Conservation (phyloP, 2,113 vertebrate species). For the Dunckerocampus dactyliophorus region DNA sequence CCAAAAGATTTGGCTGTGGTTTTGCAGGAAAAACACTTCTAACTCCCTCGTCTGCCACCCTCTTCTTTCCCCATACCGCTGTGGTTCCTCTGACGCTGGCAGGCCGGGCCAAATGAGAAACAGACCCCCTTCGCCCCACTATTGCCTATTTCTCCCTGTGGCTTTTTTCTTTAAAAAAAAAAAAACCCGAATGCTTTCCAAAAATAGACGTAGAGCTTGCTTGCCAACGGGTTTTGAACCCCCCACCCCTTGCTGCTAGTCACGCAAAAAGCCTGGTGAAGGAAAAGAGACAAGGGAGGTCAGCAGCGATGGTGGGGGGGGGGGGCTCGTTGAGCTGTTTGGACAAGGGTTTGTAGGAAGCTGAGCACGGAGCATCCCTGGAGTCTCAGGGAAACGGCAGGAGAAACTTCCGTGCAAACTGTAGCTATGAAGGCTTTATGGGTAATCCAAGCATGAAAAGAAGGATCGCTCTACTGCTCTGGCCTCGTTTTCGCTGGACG, state of each 20-base stretch:
- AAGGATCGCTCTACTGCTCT: conserved; percentile 33
- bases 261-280: conserved; percentile 76
- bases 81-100: conserved; percentile 67
- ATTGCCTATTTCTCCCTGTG: conserved; percentile 72
- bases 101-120: conserved; percentile 75
- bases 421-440: conserved; percentile 62
- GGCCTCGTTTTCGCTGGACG: conserved; percentile 53
- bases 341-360: conserved; percentile 51
- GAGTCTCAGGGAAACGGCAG: conserved; percentile 38
- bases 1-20: conserved; percentile 59
- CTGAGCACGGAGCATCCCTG: conserved; percentile 52
- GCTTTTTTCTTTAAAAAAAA: conserved; percentile 70
- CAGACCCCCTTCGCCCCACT: conserved; percentile 73
- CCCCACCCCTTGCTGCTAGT: conserved; percentile 61
- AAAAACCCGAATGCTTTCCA: conserved; percentile 67
- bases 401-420: conserved; percentile 57
- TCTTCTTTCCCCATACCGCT: conserved; percentile 55
- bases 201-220: conserved; percentile 78
- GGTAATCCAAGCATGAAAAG: conserved; percentile 57
- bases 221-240: conserved; percentile 75
- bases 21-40: conserved; percentile 69
- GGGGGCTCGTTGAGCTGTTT: conserved; percentile 45
- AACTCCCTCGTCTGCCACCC: conserved; percentile 54
- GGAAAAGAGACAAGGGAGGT: conserved; percentile 54
- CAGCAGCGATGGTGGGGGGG: background rate